These are phyloP conservation scores for Heliconius hermathena DNA, from an alignment of 1,140 invertebrate species.

Conservation along the genomic window DNA sequence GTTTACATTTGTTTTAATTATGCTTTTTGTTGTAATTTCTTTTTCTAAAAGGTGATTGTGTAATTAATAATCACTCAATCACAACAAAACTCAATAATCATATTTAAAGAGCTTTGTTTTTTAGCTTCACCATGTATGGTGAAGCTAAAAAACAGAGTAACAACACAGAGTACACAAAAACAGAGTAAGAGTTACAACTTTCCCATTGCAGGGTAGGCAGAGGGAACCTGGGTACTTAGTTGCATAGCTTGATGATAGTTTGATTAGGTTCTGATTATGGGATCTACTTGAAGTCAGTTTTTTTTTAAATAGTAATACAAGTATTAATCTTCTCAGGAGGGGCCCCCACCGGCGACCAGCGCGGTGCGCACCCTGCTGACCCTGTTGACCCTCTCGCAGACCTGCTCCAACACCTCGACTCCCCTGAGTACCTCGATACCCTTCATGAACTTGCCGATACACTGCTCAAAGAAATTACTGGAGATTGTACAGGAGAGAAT, in stretches of 20 bases:
- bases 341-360: conserved; percentile 83
- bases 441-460: conserved; percentile 90
- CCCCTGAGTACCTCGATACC: conserved; percentile 85
- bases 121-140: no score
- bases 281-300: no score
- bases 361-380: conserved; percentile 86
- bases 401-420: conserved; percentile 86
- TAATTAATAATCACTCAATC: no score
- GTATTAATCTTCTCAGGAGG: conserved; percentile 73
- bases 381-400: conserved; percentile 91
- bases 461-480: conserved; percentile 90
- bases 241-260: no score
- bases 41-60: background rate
- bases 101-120: no score
- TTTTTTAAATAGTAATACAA: background rate
- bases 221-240: no score
- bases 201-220: no score
- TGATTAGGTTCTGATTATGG: no score
- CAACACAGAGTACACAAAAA: no score
- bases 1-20: background rate
- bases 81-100: no score
- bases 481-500: conserved; percentile 86
- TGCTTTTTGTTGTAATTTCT: background rate
- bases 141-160: no score
- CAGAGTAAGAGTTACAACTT: no score